Base-by-base conservation (phyloP, 23 tunicate species). In the Oikopleura dioica region DNA sequence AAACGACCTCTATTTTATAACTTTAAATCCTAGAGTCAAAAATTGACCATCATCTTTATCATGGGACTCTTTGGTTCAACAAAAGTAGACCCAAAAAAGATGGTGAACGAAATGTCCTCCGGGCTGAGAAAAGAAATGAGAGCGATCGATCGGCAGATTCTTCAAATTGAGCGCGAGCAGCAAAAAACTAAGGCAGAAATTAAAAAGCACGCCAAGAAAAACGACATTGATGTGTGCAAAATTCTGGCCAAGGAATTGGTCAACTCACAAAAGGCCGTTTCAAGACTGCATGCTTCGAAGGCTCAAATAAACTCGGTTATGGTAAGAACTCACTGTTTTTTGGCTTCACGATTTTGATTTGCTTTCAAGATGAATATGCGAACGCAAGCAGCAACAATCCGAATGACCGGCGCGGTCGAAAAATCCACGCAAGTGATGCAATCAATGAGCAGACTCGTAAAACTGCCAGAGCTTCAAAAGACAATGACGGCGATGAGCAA, bases 181-280 rank as follows among this genome's bases (percentile, higher is more conserved):
- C 68, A 86, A 1, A 94, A 94, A 77, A 94, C 87, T 21, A 83
- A 94, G 68, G 35, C 38, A 28, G 36, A 82, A 5, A 37, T 94
- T 38, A 86, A 86, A 59, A 79, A 80, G 37, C 83, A 88, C 16
- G 99, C 99, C 36, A 94, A 86, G 59, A 81, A 86, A 32, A 86
- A 86, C 24, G 95, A 94, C 63, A 94, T 68, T 68, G 75, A 82
- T 5, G 83, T 89, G 1, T 78, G 80, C 33, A 80, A 77, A 5
- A 81, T 94, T 35, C 78, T 94, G 36, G 99, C 99, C 1, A 94
- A 94, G 69, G 99, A 94, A 69, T 59, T 94, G 0, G 83, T 94
- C 37, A 82, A 94, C 38, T 77, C 95, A 21, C 78, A 79, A 36
- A 94, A 94, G 79, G 92, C 95, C 32, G 69, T 87, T 33, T 78